Percentiles rank a stretch among this genome's conserved stretches.
phyloP scores from a whole-genome alignment of 1,140 invertebrate genomes.

The Pomacea maculata region DNA sequence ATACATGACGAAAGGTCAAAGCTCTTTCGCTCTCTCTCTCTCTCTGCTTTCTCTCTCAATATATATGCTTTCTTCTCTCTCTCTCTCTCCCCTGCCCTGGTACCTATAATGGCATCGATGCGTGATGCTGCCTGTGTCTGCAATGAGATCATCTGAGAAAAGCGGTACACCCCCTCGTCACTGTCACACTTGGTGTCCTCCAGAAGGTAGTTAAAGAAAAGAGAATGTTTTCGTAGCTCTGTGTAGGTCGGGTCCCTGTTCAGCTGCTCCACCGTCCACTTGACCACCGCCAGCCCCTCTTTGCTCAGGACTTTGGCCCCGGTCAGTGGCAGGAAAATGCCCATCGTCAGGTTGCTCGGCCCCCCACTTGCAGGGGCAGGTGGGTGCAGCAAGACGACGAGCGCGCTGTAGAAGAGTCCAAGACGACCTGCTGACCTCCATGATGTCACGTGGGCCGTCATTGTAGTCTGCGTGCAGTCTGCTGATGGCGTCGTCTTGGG shows the following conservation, averaged over 20 bases:
- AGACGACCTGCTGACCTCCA: no score
- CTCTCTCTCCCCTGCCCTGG: neutral
- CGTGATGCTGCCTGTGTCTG: neutral
- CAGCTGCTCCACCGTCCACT: neutral
- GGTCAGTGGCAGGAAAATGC: slow-evolving; percentile 3
- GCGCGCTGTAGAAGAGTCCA: no score
- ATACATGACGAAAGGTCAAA: no score
- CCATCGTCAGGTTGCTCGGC: neutral
- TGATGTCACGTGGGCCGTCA: no score
- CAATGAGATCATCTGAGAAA: neutral
- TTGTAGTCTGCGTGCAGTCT: no score
- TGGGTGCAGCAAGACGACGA: no score
- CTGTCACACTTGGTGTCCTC: slow-evolving; percentile 8
- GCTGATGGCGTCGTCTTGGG: no score
- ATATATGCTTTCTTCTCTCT: neutral
- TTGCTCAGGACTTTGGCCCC: neutral
- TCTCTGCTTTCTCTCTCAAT: neutral
- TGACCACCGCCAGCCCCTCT: slow-evolving; percentile 1
- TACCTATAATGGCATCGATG: slow-evolving; percentile 5
- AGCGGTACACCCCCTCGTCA: neutral
- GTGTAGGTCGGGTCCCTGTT: neutral
- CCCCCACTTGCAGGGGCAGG: no score
- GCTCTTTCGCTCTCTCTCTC: no score
- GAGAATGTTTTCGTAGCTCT: neutral
- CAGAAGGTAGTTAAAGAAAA: neutral